These are phyloP conservation scores for Serripes groenlandicus DNA, from an alignment of 2,888 invertebrate genomes.

Conservation along the genomic window DNA sequence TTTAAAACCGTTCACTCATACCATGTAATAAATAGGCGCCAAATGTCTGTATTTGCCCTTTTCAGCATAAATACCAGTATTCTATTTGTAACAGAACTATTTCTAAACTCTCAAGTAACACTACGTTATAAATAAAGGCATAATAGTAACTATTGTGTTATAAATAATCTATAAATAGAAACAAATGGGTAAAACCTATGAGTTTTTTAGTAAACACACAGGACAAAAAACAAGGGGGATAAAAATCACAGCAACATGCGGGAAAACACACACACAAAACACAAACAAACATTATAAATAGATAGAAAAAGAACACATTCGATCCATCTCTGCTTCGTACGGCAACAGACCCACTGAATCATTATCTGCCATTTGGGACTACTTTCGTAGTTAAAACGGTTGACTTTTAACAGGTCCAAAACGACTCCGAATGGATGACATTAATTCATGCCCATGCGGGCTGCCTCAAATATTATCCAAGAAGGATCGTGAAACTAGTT, in stretches of 20 bases:
- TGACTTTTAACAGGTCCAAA: too few species aligned
- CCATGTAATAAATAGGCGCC: too few species aligned
- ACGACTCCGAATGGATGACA: too few species aligned
- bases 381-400: too few species aligned
- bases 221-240: neutral
- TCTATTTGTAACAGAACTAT: neutral
- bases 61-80: neutral
- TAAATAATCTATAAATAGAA: slow-evolving; percentile 19
- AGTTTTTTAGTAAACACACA: neutral
- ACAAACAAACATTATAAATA: neutral
- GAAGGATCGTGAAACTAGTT: too few species aligned
- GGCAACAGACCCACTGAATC: too few species aligned
- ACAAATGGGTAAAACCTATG: neutral
- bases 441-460: too few species aligned
- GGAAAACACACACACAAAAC: neutral
- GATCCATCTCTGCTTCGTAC: too few species aligned
- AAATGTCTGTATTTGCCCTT: too few species aligned
- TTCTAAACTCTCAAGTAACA: neutral
- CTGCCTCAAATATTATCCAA: too few species aligned
- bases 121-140: neutral
- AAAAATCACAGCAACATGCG: slow-evolving; percentile 16
- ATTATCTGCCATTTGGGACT: too few species aligned
- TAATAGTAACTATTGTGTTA: neutral
- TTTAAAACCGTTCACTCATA: too few species aligned
- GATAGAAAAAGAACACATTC: neutral